Conservation (phyloP, 2,113 vertebrate genomes). For the Atractosteus spatula region DNA sequence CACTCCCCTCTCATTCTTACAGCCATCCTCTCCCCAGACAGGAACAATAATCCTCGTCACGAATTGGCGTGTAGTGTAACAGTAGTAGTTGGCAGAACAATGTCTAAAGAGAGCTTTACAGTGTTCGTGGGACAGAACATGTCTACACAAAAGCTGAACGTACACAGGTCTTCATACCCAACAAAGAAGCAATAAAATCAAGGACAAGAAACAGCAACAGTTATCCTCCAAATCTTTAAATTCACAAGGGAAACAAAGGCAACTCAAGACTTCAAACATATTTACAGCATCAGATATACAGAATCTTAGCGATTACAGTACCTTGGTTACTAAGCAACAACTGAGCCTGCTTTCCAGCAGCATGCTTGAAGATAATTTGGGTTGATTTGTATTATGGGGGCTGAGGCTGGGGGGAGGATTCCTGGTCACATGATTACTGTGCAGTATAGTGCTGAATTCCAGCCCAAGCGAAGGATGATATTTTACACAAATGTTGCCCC, state of each 20-base stretch:
- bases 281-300: conserved; percentile 67
- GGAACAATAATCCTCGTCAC: no score
- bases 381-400: conserved; percentile 19
- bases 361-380: conserved; percentile 8
- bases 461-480: no score
- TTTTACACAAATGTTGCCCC: no score
- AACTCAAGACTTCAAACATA: conserved; percentile 42
- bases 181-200: conserved; percentile 8
- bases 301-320: conserved; percentile 39
- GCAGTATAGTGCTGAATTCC: background rate
- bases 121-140: no score
- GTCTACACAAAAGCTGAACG: no score
- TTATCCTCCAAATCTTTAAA: conserved; percentile 59
- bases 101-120: no score
- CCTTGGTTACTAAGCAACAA: conserved; percentile 64
- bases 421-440: background rate
- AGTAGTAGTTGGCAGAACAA: no score
- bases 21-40: no score
- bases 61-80: no score
- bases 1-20: no score
- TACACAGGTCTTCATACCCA: no score
- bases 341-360: conserved; percentile 41
- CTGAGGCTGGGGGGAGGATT: background rate
- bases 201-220: conserved; percentile 34
- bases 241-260: conserved; percentile 51